Conservation (phyloP, 2,888 invertebrate genomes). For the Sipunculus nudus region DNA sequence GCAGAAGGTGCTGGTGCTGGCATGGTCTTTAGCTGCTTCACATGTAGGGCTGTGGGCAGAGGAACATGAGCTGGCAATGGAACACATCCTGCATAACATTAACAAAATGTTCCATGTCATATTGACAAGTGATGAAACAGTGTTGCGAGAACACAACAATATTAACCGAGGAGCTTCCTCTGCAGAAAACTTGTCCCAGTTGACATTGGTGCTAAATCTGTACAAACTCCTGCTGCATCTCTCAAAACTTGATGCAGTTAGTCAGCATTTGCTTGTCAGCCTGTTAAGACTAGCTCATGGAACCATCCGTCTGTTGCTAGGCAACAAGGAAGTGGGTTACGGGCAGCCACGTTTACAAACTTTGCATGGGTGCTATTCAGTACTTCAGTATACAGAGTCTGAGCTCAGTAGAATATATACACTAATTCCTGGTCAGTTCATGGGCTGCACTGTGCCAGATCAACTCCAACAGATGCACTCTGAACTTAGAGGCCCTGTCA, state of each 20-base stretch:
- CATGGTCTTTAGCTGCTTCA: constrained; percentile 58
- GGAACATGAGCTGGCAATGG: constrained; percentile 51
- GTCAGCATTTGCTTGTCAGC: constrained; percentile 52
- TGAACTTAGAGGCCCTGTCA: too few species aligned
- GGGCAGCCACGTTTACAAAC: constrained; percentile 49
- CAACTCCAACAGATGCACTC: too few species aligned
- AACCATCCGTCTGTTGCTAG: constrained; percentile 50
- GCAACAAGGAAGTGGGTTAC: constrained; percentile 1
- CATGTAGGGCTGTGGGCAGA: constrained; percentile 54
- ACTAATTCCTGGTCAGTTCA: constrained; percentile 38
- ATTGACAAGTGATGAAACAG: not conserved
- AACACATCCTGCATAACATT: constrained; percentile 52
- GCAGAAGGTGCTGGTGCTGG: constrained; percentile 45
- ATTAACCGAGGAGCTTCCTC: constrained; percentile 38
- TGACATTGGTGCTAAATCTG: constrained; percentile 46
- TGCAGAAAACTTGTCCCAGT: constrained; percentile 4
- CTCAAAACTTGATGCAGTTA: constrained; percentile 54
- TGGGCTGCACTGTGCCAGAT: too few species aligned
- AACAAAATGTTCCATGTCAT: constrained; percentile 34
- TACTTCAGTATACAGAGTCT: constrained; percentile 54
- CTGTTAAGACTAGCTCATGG: constrained; percentile 53
- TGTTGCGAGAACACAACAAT: not conserved
- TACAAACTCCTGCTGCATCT: constrained; percentile 51
- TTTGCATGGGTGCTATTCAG: constrained; percentile 54
- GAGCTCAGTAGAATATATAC: constrained; percentile 49